A percentile compares a stretch with the other conserved stretches of the same genome.
These are phyloP conservation scores for Orthonychiurus folsomi DNA, from an alignment of 2,888 invertebrate species.

Conservation along the genomic window DNA sequence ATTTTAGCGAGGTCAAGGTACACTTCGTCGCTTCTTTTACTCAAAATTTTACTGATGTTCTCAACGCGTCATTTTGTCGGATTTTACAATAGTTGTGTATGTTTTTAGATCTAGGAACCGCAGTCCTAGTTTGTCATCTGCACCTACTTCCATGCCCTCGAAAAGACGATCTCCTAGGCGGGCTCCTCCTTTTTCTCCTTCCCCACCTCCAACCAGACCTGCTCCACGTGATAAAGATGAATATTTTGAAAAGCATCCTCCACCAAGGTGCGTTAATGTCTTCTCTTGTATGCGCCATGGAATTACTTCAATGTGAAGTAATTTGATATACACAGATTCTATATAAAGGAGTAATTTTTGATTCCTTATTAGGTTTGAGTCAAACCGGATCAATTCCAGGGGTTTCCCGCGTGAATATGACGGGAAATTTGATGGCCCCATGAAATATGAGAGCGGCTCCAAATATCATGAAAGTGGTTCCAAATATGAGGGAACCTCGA, in stretches of 20 bases:
- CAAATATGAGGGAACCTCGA: background rate
- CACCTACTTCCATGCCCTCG: slow-evolving; percentile 18
- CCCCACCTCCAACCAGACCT: slow-evolving; percentile 32
- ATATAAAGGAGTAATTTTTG: too few species aligned
- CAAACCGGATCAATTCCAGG: background rate
- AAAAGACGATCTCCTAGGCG: slow-evolving; percentile 33
- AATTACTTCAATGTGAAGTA: too few species aligned
- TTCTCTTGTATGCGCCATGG: too few species aligned
- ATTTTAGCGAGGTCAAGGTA: slow-evolving; percentile 23
- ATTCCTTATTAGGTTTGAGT: background rate
- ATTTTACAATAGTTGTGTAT: slow-evolving; percentile 22
- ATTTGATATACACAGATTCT: too few species aligned
- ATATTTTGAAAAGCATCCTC: slow-evolving; percentile 25
- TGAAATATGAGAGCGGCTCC: background rate
- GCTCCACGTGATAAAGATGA: slow-evolving; percentile 31
- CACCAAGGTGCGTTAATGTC: slow-evolving; percentile 18
- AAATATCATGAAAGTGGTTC: background rate
- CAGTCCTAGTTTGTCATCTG: slow-evolving; percentile 6
- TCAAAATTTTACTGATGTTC: background rate
- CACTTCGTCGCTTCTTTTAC: background rate
- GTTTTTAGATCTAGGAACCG: slow-evolving; percentile 11
- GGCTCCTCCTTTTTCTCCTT: slow-evolving; percentile 37
- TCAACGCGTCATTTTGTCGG: background rate
- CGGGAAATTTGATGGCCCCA: too few species aligned
- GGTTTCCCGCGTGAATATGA: background rate